Conservation (phyloP, 2,113 vertebrate genomes). For the Sterrhoptilus dennistouni region DNA sequence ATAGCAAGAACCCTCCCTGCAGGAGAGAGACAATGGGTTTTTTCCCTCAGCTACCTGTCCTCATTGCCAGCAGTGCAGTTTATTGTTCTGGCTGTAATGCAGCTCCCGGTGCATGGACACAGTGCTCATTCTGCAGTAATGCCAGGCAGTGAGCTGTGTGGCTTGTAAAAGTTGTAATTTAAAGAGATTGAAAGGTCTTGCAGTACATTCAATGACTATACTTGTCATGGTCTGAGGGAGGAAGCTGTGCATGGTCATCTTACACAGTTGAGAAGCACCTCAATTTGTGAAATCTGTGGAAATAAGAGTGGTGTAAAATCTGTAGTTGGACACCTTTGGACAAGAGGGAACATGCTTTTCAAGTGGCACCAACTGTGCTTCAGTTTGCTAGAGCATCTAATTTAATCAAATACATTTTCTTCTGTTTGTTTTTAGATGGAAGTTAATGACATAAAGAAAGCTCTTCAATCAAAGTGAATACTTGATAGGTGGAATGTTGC, state of each 20-base stretch:
- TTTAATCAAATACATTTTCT: background rate
- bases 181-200: background rate
- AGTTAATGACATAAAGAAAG: slow-evolving; percentile 97
- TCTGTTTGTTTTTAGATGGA: slow-evolving; percentile 83
- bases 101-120: background rate
- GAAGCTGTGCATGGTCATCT: background rate
- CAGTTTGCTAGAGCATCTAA: background rate
- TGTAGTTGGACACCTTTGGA: fast-evolving
- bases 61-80: background rate
- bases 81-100: background rate
- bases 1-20: background rate
- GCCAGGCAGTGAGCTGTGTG: background rate
- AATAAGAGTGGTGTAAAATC: background rate
- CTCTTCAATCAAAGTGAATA: slow-evolving; percentile 90
- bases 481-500: slow-evolving; percentile 69
- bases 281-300: background rate
- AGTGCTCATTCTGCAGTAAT: background rate
- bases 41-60: background rate
- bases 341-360: background rate
- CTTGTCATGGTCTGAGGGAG: background rate
- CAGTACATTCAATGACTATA: background rate
- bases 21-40: background rate
- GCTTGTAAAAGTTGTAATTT: background rate
- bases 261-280: background rate
- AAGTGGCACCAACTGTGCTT: background rate